Base-by-base conservation (phyloP, 92 coral and sea anemone species). In the Micromussa lordhowensis region DNA sequence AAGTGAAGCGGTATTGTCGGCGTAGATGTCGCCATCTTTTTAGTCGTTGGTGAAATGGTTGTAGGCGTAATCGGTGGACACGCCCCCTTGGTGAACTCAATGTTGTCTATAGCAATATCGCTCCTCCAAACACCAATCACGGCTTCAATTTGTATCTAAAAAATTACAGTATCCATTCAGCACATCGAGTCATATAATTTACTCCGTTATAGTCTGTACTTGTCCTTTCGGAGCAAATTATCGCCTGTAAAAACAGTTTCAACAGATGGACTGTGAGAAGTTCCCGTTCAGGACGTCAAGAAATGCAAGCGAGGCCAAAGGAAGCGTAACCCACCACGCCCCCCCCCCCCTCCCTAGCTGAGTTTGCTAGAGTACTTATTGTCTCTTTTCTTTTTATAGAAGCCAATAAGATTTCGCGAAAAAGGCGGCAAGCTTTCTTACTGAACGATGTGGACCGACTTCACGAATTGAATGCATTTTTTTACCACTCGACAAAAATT, bases 31-130 rank as follows among this genome's bases (percentile, higher is more conserved):
- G 59, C 78, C 81, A 2, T 21, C 32, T 2, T 40, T 24, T 53
- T 0, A n/a, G 89, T 77, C 26, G 89, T 86, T 31, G 77, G 61
- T 22, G 75, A 34, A 61, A 82, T 16, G 9, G 66, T 77, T 1
- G 90, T 88, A 22, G 83, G 90, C 66, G 16, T 68, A 31, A 51
- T 16, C 3, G 70, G n/a, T 22, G 94, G 96, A 82, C 98, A 95
- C 24, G 84, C 82, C 15, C 96, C 98, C 19, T 93, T 81, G 12
- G 92, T 92, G 77, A 98, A 98, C 85, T 80, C 88, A 19, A 98
- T 91, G 82, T 96, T 84, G 79, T 98, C 99, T 24, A 98, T 88
- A 7, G 99, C 98, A 53, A 98, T 98, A 78, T 98, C 99, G 24
- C 99, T 95, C 29, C 92, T 86, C 98, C 98, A 95, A 1, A 90